phyloP scores from a whole-genome alignment of 2,113 vertebrate species.

The Albula goreensis region DNA sequence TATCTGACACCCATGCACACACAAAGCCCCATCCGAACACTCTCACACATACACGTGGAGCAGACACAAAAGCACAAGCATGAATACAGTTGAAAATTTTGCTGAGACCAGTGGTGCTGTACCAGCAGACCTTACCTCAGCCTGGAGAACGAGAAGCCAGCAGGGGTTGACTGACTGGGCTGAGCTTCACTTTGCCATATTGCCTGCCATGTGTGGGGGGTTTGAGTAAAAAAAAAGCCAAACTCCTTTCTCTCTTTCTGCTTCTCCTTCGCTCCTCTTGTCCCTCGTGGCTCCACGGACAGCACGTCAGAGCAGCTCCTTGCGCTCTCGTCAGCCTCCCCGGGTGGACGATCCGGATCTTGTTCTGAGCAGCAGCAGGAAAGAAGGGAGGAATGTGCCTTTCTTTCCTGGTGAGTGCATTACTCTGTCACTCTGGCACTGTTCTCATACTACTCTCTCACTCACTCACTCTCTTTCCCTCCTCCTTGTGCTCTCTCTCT shows the following conservation, averaged over 20 bases:
- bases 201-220: background rate
- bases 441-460: conserved; percentile 4
- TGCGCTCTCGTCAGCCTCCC: background rate
- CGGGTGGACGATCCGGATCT: background rate
- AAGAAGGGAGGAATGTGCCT: background rate
- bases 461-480: conserved; percentile 2
- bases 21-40: background rate
- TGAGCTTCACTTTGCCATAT: background rate
- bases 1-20: background rate
- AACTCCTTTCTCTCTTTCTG: background rate
- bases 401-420: conserved; percentile 3
- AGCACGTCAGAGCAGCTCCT: background rate
- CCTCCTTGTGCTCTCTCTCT: conserved; percentile 4
- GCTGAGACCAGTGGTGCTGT: background rate
- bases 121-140: conserved; percentile 13
- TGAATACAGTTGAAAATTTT: background rate
- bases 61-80: background rate
- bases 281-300: background rate
- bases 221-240: background rate
- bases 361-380: background rate
- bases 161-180: background rate
- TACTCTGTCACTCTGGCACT: background rate
- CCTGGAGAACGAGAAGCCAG: background rate
- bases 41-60: background rate
- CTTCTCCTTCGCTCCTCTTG: background rate